Evolutionary conservation across 2,888 invertebrate species (phyloP), one percentile per base, ranked within the genome.

Genomic region (Melanargia galathea): DNA sequence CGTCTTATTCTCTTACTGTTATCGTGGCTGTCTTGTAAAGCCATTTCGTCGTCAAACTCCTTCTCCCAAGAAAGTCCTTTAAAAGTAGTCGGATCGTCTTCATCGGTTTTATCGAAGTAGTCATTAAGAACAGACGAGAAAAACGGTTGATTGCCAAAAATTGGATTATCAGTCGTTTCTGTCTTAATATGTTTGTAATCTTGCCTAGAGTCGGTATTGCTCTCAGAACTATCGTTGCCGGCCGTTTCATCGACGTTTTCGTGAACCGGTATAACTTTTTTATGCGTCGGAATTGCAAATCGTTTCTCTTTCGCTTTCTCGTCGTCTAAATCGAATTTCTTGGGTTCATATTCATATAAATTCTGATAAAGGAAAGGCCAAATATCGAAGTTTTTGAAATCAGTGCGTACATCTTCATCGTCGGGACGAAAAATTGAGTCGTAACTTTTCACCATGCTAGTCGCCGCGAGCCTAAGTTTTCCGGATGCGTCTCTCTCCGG

Each of bases 231-330:
- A 5, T 10, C 18, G 20, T 13, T 7, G 18, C 13, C 20, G 7
- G 11, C 20, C 2, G 52, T 35, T 33, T 52, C 63, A 2, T 78
- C 76, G 30, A 81, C 72, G 35, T 78, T 63, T 77, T 89, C 89
- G 63, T 84, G 77, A 16, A 88, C 86, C 1, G 89, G 89, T 69
- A 85, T 87, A n/a, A 82, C 62, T 66, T 73, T 72, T 16, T 73
- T 68, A 46, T 40, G 43, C n/a, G 66, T 54, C 16, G 71, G 65
- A 2, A 77, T 74, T 22, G 70, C 62, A 26, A 79, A 83, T 13
- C 84, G 83, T 73, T 88, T 89, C 54, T 88, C 86, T 74, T 86
- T 86, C 1, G 78, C 81, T 65, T 82, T 86, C 55, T 83, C 79
- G 8, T 68, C 69, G 64, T 80, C 79, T 4, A 73, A 66, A 33